Evolutionary conservation across 2,888 invertebrate species (phyloP).

Genomic region (Rhamnusium bicolor): DNA sequence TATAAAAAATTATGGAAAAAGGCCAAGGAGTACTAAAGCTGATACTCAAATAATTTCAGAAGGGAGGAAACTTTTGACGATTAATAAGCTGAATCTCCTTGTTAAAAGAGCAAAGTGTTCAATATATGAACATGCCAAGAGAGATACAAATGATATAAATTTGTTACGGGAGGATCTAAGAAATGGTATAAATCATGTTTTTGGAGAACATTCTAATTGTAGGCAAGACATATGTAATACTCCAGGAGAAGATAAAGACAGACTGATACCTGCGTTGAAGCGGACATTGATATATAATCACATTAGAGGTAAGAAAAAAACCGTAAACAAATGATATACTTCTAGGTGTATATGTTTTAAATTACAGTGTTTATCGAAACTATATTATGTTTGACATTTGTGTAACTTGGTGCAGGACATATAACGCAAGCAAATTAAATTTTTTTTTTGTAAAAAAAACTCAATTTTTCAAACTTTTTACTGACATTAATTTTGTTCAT

Average conservation of each 20-base stretch:
- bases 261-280: not conserved
- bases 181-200: constrained; percentile 40
- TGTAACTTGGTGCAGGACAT: not conserved
- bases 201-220: constrained; percentile 40
- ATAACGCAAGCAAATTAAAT: too few species aligned
- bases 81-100: constrained; percentile 33
- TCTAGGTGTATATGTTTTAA: not conserved
- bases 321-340: not conserved
- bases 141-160: constrained; percentile 31
- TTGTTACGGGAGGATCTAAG: constrained; percentile 39
- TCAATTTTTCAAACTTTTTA: not conserved
- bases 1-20: constrained; percentile 38
- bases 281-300: constrained; percentile 18
- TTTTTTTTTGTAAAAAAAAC: too few species aligned
- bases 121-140: constrained; percentile 51
- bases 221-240: constrained; percentile 29
- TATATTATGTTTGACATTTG: not conserved
- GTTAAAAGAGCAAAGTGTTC: constrained; percentile 45
- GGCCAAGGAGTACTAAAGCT: constrained; percentile 40
- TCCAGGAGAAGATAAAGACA: constrained; percentile 21
- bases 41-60: constrained; percentile 41
- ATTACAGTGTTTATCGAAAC: not conserved
- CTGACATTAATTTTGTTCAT: not conserved
- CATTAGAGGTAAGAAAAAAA: constrained; percentile 12
- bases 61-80: constrained; percentile 42